Evolutionary conservation across 2,113 vertebrate genomes (phyloP).

Genomic region (Cranoglanis bouderius): DNA sequence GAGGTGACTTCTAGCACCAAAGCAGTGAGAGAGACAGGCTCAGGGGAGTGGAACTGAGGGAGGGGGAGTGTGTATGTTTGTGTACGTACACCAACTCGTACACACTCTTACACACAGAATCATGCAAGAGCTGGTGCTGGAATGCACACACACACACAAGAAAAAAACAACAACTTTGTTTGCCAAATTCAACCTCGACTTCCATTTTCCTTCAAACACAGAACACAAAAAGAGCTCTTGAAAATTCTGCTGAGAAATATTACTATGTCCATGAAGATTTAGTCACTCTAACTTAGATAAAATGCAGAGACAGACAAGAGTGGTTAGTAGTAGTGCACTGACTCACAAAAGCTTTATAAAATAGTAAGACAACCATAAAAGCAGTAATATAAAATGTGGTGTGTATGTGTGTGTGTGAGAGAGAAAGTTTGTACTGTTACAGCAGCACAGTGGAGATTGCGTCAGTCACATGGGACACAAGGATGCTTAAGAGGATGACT

Average conservation of each 20-base stretch:
- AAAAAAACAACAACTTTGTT: conserved; percentile 45
- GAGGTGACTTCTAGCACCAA: conserved; percentile 78
- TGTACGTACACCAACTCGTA: neutral
- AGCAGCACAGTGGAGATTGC: conserved; percentile 70
- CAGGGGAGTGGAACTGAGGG: conserved; percentile 64
- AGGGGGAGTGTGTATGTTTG: conserved; percentile 49
- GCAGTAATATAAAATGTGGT: neutral
- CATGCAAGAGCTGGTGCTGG: conserved; percentile 20
- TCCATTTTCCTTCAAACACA: neutral
- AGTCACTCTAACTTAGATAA: neutral
- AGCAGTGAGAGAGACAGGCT: conserved; percentile 69
- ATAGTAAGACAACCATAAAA: conserved; percentile 3
- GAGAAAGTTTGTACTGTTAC: conserved; percentile 62
- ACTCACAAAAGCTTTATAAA: conserved; percentile 30
- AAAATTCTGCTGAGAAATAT: neutral
- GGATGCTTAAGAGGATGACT: conserved; percentile 74
- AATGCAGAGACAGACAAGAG: neutral
- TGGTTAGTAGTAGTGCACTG: neutral
- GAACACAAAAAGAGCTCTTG: neutral
- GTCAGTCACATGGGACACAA: conserved; percentile 77
- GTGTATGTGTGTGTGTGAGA: neutral
- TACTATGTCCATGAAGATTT: neutral
- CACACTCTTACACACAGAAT: neutral
- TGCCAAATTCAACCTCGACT: conserved; percentile 7
- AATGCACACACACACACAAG: conserved; percentile 49